phyloP scores from a whole-genome alignment of 2,888 invertebrate genomes.

The Tipula helvola region DNA sequence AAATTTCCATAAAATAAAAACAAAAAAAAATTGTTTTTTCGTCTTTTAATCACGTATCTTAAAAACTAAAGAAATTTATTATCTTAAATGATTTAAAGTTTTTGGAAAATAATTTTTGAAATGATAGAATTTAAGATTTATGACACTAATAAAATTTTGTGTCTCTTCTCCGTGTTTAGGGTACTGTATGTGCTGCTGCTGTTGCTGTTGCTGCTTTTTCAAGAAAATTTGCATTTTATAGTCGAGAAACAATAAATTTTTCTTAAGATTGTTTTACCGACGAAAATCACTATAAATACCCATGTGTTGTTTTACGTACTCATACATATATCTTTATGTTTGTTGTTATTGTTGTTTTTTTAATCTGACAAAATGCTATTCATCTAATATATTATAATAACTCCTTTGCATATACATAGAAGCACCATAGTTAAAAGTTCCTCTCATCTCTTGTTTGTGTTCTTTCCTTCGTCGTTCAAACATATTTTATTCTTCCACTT shows the following conservation, averaged over 20 bases:
- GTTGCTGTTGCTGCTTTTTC: background rate
- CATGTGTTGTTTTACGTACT: background rate
- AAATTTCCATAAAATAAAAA: background rate
- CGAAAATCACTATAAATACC: background rate
- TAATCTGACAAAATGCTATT: background rate
- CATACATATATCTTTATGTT: background rate
- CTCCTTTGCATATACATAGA: background rate
- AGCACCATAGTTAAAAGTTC: background rate
- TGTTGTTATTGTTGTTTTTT: background rate
- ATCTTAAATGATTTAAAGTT: conserved; percentile 4
- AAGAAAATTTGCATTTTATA: background rate
- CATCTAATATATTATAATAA: background rate
- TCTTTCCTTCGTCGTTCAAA: background rate
- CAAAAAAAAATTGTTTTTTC: background rate
- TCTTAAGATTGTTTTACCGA: background rate
- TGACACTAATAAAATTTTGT: background rate
- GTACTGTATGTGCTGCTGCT: background rate
- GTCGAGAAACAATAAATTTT: background rate
- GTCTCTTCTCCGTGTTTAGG: background rate
- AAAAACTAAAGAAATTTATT: background rate
- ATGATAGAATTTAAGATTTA: conserved; percentile 4
- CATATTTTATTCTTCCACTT: background rate
- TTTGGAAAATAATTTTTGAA: background rate
- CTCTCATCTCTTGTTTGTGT: background rate
- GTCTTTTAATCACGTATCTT: conserved; percentile 4